phyloP scores from a whole-genome alignment of 2,888 invertebrate species.

The Danaus chrysippus region DNA sequence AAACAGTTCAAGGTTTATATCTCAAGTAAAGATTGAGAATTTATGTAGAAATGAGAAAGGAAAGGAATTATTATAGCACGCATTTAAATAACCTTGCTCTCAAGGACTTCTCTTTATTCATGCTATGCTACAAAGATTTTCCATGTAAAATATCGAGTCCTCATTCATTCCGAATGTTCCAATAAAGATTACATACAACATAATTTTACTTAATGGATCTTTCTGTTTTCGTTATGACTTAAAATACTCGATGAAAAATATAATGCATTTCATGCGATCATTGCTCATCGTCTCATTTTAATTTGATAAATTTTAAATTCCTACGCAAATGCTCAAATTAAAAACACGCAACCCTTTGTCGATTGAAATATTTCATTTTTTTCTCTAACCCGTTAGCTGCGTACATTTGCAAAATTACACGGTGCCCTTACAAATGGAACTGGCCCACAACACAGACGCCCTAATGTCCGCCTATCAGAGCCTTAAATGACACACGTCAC shows the following conservation, averaged over 20 bases:
- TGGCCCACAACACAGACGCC: slow-evolving; percentile 68
- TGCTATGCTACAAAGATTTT: slow-evolving; percentile 1
- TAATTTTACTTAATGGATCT: no score
- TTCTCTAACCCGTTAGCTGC: slow-evolving; percentile 50
- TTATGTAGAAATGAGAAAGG: slow-evolving; percentile 36
- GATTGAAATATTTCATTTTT: slow-evolving; percentile 57
- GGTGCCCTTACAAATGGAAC: slow-evolving; percentile 68
- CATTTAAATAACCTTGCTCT: slow-evolving; percentile 2
- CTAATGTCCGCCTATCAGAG: slow-evolving; percentile 75
- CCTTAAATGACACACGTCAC: slow-evolving; percentile 75
- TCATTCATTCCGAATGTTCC: neutral
- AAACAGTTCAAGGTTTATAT: slow-evolving; percentile 57
- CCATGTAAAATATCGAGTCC: slow-evolving; percentile 1
- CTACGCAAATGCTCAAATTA: slow-evolving; percentile 26
- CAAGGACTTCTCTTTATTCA: neutral
- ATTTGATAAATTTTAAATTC: neutral
- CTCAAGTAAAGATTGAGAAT: slow-evolving; percentile 41
- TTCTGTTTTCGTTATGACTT: no score
- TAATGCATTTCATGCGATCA: no score
- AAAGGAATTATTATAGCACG: slow-evolving; percentile 26
- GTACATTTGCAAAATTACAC: slow-evolving; percentile 70
- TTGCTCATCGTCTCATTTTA: neutral
- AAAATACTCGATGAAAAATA: no score
- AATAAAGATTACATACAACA: neutral
- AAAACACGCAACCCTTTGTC: slow-evolving; percentile 36